These are phyloP conservation scores for Fukomys damarensis DNA, from an alignment of 2,113 vertebrate genomes.

Conservation along the genomic window DNA sequence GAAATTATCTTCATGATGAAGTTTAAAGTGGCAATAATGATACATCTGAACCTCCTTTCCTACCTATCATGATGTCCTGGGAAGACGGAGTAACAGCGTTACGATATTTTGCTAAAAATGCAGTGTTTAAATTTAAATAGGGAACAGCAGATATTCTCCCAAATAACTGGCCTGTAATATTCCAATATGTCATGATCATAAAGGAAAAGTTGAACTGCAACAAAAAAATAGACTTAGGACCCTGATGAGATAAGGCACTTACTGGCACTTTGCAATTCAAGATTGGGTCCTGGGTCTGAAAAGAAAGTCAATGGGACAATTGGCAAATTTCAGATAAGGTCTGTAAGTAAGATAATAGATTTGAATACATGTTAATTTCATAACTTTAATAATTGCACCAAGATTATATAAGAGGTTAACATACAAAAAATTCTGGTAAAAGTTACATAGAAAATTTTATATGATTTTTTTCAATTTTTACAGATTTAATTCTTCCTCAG, in stretches of 20 bases:
- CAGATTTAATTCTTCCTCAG: not conserved
- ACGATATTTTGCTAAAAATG: not conserved
- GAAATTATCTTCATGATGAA: not conserved
- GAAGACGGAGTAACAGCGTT: not conserved
- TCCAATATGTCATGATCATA: not conserved
- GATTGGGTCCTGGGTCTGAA: not conserved
- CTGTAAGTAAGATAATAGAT: not conserved
- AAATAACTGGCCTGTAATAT: not conserved
- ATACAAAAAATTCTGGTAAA: not conserved
- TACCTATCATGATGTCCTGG: not conserved
- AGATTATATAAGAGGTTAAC: not conserved
- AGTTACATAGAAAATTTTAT: not conserved
- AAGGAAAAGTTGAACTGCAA: not conserved
- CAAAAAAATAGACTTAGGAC: not conserved
- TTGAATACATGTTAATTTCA: not conserved
- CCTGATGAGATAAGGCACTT: not conserved
- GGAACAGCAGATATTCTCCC: not conserved
- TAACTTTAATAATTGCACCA: not conserved
- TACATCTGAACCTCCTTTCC: not conserved
- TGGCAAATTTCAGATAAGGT: not conserved
- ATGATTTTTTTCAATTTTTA: not conserved
- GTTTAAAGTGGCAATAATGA: not conserved
- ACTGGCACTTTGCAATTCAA: not conserved
- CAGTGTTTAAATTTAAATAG: not conserved
- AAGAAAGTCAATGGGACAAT: not conserved